These are phyloP conservation scores for Pachypanchax playfairii DNA, from an alignment of 2,113 vertebrate genomes.

Conservation along the genomic window DNA sequence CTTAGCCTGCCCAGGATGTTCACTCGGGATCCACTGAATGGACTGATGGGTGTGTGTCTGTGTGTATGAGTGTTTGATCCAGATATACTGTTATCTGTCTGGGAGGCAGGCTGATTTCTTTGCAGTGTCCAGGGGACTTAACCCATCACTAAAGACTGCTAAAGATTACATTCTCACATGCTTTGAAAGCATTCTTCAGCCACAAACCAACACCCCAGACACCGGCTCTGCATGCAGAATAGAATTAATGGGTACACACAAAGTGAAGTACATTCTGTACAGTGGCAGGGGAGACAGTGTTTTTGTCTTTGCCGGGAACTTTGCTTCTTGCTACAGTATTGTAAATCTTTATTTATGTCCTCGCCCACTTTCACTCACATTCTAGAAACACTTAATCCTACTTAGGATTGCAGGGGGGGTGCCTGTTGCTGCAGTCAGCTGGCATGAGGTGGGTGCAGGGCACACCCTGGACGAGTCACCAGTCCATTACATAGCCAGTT, in stretches of 20 bases:
- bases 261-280: slow-evolving; percentile 55
- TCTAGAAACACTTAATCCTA: background rate
- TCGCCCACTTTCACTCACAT: background rate
- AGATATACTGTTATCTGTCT: slow-evolving; percentile 74
- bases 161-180: slow-evolving; percentile 72
- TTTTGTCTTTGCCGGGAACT: slow-evolving; percentile 11
- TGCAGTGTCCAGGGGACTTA: slow-evolving; percentile 70
- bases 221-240: slow-evolving; percentile 53
- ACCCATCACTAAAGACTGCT: slow-evolving; percentile 70
- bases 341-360: background rate
- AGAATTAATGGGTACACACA: slow-evolving; percentile 57
- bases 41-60: slow-evolving; percentile 49
- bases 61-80: slow-evolving; percentile 53
- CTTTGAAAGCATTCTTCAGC: slow-evolving; percentile 73
- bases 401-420: background rate
- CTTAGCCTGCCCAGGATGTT: slow-evolving; percentile 72
- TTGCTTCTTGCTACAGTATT: background rate
- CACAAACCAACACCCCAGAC: slow-evolving; percentile 69
- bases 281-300: slow-evolving; percentile 27
- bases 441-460: background rate
- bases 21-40: slow-evolving; percentile 46
- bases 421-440: background rate
- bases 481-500: background rate
- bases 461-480: background rate
- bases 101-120: slow-evolving; percentile 70